Conservation (phyloP, 2,113 vertebrate species). For the Antechinus flavipes region DNA sequence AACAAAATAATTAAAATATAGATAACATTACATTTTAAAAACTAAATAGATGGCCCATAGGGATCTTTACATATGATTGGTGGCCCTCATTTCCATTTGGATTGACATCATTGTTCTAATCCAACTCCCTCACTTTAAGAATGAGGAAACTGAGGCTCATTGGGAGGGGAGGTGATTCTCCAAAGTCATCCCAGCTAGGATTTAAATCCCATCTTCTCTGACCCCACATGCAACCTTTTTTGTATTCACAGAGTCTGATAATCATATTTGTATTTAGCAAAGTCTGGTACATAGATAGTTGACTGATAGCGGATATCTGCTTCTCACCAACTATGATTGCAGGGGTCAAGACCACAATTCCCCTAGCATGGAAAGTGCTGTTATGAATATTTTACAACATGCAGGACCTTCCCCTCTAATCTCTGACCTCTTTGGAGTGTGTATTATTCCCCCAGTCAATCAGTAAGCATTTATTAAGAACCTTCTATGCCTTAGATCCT, state of each 20-base stretch:
- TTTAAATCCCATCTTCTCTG: not conserved
- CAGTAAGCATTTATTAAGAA: not conserved
- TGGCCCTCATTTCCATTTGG: not conserved
- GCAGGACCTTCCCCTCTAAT: not conserved
- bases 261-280: not conserved
- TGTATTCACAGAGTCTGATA: not conserved
- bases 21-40: not conserved
- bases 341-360: not conserved
- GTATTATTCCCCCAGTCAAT: constrained; percentile 4
- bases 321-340: not conserved
- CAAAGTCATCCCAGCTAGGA: not conserved
- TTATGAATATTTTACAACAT: not conserved
- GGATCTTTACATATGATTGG: not conserved
- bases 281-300: not conserved
- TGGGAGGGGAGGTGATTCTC: not conserved
- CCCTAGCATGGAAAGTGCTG: not conserved
- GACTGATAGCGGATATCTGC: not conserved
- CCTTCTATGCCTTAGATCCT: not conserved
- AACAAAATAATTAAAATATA: not conserved
- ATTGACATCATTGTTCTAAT: not conserved
- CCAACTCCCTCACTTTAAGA: not conserved
- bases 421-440: not conserved
- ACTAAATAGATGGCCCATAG: not conserved
- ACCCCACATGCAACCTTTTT: not conserved
- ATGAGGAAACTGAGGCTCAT: not conserved